Percentiles rank a stretch among this genome's conserved stretches.
Evolutionary conservation across 2,797 vertebrate species (phyloP).

Genomic region (Nyctalus aviator): DNA sequence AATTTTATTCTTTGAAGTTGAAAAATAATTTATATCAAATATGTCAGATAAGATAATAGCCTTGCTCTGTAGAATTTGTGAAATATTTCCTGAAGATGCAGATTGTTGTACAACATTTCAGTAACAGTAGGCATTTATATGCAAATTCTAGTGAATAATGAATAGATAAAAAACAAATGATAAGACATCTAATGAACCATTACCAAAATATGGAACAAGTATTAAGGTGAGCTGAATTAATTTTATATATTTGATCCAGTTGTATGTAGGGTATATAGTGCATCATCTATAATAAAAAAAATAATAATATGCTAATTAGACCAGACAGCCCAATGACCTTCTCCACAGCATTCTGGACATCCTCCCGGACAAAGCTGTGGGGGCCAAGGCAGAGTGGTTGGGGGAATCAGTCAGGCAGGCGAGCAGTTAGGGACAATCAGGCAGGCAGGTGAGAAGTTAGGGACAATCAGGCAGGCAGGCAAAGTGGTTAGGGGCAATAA

Average conservation of each 20-base stretch:
- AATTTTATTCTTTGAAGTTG: neutral
- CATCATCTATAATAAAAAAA: too few species aligned
- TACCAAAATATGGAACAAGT: neutral
- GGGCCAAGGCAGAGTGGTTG: too few species aligned
- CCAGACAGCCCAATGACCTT: too few species aligned
- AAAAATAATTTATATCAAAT: neutral
- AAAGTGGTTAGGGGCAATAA: too few species aligned
- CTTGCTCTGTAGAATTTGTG: neutral
- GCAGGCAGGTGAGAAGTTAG: too few species aligned
- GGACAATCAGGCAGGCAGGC: too few species aligned
- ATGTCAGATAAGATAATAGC: neutral
- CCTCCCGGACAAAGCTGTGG: too few species aligned
- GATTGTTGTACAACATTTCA: neutral
- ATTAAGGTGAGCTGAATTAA: conserved; percentile 8
- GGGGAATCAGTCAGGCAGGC: too few species aligned
- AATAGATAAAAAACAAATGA: neutral
- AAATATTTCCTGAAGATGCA: neutral
- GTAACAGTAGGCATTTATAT: neutral
- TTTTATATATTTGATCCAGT: neutral
- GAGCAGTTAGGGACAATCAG: too few species aligned
- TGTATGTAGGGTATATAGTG: neutral
- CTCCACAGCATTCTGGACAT: too few species aligned
- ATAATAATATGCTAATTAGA: too few species aligned
- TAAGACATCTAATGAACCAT: neutral
- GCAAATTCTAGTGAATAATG: neutral